Base-by-base conservation (phyloP, 2,113 vertebrate genomes). In the Cebidichthys violaceus region DNA sequence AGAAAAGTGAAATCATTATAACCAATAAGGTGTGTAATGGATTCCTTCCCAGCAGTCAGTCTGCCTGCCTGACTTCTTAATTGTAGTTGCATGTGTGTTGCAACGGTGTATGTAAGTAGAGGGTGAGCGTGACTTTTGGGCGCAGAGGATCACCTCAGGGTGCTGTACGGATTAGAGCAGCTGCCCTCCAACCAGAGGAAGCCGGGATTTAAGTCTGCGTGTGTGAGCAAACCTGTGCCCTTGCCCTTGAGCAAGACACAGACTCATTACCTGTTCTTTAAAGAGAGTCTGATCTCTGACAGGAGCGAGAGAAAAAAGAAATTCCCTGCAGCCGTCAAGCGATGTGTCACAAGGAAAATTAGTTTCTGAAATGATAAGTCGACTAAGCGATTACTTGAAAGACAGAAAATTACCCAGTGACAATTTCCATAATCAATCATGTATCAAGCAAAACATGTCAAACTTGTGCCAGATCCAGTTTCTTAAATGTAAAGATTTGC, bases 1-100 rank as follows among this genome's bases (percentile, higher is more conserved):
- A 83, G 82, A 88, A 82, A 90, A 94, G 93, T 90, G 92, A 92
- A 94, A 94, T 96, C 94, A 95, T 95, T 95, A 94, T 89, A 94
- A 89, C 92, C 94, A 94, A 94, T 95, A 95, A 95, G 89, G 92
- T 95, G 94, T 96, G 95, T 95, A 96, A 96, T 95, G 89, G 92
- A 95, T 95, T 95, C 92, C 72, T 92, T 93, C 92, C 91, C 82
- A 86, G 82, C 81, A 90, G 87, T 92, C 92, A 89, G 88, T 89
- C 89, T 86, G 89, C 77, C 87, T 90, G 91, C 88, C 82, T 92
- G 91, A 94, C 87, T 93, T 94, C 94, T 94, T 94, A 94, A 94
- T 94, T 94, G 89, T 89, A 66, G 65, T 50, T 82, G 83, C 86
- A 84, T 89, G 81, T 84, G 84, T 77, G 82, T 84, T 79, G 69